Conservation (phyloP, 2,113 vertebrate species). For the Hyaena hyaena region DNA sequence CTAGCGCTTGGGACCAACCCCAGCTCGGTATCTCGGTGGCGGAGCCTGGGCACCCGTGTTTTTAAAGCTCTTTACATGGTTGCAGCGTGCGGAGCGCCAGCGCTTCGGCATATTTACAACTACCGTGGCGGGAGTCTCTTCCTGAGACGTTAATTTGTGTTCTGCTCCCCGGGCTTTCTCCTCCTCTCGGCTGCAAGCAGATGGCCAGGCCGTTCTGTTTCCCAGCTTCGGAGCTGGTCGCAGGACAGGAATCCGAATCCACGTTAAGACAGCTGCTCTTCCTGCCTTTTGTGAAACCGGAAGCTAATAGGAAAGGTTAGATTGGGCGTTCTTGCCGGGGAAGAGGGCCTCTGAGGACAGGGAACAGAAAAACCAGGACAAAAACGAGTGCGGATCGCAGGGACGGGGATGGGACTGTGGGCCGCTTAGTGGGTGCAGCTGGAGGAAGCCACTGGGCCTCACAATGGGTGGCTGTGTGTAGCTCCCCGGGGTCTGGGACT, state of each 20-base stretch:
- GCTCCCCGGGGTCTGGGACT: background rate
- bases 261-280: background rate
- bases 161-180: background rate
- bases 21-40: background rate
- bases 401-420: background rate
- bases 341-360: background rate
- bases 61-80: background rate
- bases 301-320: background rate
- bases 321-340: background rate
- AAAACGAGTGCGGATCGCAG: background rate
- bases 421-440: accelerated
- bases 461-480: background rate
- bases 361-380: background rate
- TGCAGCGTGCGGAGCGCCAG: background rate
- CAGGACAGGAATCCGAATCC: background rate
- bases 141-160: background rate
- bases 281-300: background rate
- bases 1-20: background rate
- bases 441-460: background rate
- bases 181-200: background rate
- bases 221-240: background rate
- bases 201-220: background rate
- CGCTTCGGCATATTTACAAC: background rate
- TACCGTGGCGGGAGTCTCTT: background rate
- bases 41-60: background rate